Base-by-base conservation (phyloP, 92 coral and sea anemone species). In the Palythoa grandis region DNA sequence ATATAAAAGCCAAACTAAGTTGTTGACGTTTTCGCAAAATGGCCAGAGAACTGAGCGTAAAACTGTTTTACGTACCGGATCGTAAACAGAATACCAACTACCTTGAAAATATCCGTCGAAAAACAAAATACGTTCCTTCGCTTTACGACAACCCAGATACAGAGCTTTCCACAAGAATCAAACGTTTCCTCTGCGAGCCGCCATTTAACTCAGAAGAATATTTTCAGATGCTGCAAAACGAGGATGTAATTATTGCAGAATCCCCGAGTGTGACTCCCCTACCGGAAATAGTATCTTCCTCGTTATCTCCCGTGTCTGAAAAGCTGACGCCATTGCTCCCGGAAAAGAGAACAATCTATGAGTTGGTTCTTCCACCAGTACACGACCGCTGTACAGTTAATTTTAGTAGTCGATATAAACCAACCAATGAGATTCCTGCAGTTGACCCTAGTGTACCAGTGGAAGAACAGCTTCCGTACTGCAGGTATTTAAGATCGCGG, bases 131-230 rank as follows among this genome's bases (percentile, higher is more conserved):
- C 43, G 90, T 90, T 11, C 92, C 92, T 35, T 77, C 88, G 1
- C 70, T 90, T 39, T 90, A 90, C 67, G 79, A 83, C 38, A 90
- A 90, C 68, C 92, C 92, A 8, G 92, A 90, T 39, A 83, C 89
- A 13, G 75, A 82, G n/a, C 77, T 90, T 53, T 22, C 88, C 20
- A 75, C 69, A 22, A 82, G 80, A 65, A 56, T 90, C 70, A 87
- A 76, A 73, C 56, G 24, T 8, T 90, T 90, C 57, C 93, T 90
- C 5, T 25, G 66, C 38, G 87, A 90, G 74, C 90, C 93, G 11
- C 90, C 90, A 5, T 23, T 90, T 9, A 86, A 86, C 76, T 83
- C 90, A 11, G 69, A 69, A 37, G 90, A 86, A 35, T 78, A 69
- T 82, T 90, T 74, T 19, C 84, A 87, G 19, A 82, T 75, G 87